Percentiles rank a stretch among this genome's conserved stretches.
phyloP scores from a whole-genome alignment of 2,888 invertebrate genomes.

The Flexamia atlantica region DNA sequence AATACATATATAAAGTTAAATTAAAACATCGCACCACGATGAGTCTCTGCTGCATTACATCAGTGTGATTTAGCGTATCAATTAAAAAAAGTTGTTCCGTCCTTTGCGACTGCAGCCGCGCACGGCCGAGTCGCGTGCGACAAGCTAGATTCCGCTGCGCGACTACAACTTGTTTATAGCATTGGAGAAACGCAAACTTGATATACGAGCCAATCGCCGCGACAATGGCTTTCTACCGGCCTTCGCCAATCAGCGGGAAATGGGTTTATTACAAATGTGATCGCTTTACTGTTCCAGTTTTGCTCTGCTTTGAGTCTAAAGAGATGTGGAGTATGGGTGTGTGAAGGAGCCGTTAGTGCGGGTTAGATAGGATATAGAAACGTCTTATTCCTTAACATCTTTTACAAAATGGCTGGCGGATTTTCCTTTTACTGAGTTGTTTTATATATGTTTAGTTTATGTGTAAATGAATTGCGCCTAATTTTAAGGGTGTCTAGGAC shows the following conservation, averaged over 20 bases:
- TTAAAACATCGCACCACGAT: no score
- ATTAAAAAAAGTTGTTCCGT: neutral
- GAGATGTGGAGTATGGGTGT: neutral
- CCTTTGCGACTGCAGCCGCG: neutral
- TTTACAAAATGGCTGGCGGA: no score
- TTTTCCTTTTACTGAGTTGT: no score
- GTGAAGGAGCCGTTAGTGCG: no score
- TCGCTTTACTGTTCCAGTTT: neutral
- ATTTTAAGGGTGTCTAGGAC: no score
- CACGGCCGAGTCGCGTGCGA: constrained; percentile 17
- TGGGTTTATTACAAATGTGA: constrained; percentile 43
- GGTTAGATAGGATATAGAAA: no score
- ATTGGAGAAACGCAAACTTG: constrained; percentile 49
- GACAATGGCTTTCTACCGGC: constrained; percentile 40
- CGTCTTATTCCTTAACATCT: no score
- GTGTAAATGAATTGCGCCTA: no score
- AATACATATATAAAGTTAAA: no score
- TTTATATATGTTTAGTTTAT: no score
- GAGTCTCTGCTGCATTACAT: no score
- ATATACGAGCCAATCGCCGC: constrained; percentile 43
- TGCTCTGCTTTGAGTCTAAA: neutral
- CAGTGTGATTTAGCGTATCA: constrained; percentile 2
- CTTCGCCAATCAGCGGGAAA: constrained; percentile 23
- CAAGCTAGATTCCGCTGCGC: neutral
- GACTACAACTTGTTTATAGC: constrained; percentile 20